Evolutionary conservation across 2,113 vertebrate species (phyloP), one percentile per base, ranked within the genome.

Genomic region (Pachypanchax playfairii): DNA sequence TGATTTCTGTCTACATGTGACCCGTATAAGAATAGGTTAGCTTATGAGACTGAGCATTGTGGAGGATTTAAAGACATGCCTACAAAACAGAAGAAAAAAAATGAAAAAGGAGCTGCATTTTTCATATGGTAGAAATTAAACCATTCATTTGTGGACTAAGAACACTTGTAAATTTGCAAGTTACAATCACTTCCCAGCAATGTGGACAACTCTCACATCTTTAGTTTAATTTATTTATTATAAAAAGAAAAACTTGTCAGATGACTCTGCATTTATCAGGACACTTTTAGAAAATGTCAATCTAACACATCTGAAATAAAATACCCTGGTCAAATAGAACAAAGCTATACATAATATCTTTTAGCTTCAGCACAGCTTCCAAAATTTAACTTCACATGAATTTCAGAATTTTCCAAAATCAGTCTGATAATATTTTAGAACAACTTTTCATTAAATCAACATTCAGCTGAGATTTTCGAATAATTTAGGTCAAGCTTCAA

Each of bases 121-220:
- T 4, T 25, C n/a, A 28, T 68, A 67, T 46, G 41, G 5, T 12
- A 41, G 24, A 57, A 38, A 47, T 5, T 13, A 48, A 86, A 63
- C 58, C 62, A 59, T 73, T 58, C 71, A 31, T 68, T 63, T 42
- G 64, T 67, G 81, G 79, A 70, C 62, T 87, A 85, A 90, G 84
- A 88, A 87, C 88, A 90, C 87, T 87, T 85, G 81, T 82, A 85
- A 68, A 83, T 73, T 84, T 72, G 28, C 28, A n/a, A 46, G 77
- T 82, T 65, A 78, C 58, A 24, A 24, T 68, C 67, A 35, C 67
- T 68, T 77, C 76, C 75, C 52, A 38, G 61, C 10, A 4, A 58
- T 52, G 74, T 67, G 55, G 63, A 59, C 25, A 67, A 28, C 42
- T 46, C 61, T 39, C 24, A 41, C 53, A 3, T 21, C 22, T 42